These are phyloP conservation scores for Micromesistius poutassou DNA, from an alignment of 2,797 vertebrate species.

Conservation along the genomic window DNA sequence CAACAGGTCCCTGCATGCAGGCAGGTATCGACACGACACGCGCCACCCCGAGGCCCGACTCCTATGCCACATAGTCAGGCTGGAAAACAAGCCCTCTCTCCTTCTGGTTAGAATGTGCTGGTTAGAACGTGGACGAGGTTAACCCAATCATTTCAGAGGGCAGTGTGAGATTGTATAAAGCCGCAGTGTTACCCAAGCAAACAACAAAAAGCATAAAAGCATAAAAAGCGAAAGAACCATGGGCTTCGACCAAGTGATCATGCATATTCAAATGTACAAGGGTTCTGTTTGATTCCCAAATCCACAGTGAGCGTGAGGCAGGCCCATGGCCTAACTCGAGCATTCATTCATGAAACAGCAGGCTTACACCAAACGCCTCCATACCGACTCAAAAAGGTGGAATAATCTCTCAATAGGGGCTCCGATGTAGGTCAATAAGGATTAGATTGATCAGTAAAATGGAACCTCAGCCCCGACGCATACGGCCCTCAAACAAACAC, in stretches of 20 bases:
- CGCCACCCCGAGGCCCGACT: constrained; percentile 8
- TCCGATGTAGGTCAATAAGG: not conserved
- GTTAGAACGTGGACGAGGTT: not conserved
- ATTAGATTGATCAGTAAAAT: constrained; percentile 16
- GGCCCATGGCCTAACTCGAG: not conserved
- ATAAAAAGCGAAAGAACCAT: too few relatives aligned
- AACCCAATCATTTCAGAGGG: not conserved
- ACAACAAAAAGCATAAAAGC: not conserved
- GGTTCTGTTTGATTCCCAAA: not conserved
- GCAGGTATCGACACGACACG: constrained; percentile 34
- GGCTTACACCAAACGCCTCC: not conserved
- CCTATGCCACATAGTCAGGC: not conserved
- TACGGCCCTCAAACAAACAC: constrained; percentile 32
- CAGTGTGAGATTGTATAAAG: not conserved
- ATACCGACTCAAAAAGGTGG: not conserved
- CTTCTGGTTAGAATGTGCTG: not conserved
- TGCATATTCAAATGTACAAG: not conserved
- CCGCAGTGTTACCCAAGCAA: not conserved
- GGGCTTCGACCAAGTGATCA: not conserved
- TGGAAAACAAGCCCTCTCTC: not conserved
- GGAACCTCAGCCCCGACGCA: constrained; percentile 18
- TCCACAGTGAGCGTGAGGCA: not conserved
- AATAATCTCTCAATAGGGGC: not conserved
- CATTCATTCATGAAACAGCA: not conserved
- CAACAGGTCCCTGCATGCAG: constrained; percentile 42